These are phyloP conservation scores for Phymanthus crucifer DNA, from an alignment of 92 coral and sea anemone species.

Conservation along the genomic window DNA sequence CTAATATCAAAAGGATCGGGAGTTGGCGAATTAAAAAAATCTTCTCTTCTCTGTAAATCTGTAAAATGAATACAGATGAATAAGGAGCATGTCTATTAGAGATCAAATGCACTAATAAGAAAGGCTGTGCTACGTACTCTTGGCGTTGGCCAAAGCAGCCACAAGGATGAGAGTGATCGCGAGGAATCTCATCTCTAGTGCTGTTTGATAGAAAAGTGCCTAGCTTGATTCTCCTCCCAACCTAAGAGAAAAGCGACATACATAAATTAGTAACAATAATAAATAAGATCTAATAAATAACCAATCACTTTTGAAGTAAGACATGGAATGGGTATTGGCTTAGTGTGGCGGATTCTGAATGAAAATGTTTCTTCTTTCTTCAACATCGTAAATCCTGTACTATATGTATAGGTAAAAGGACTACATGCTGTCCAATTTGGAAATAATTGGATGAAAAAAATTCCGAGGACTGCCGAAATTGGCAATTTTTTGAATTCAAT, in stretches of 20 bases:
- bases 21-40: slow-evolving; percentile 24
- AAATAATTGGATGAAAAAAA: no score
- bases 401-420: no score
- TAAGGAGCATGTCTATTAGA: background rate
- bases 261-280: background rate
- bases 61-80: background rate
- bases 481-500: no score
- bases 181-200: slow-evolving; percentile 51
- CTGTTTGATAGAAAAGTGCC: slow-evolving; percentile 17
- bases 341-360: no score
- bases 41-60: slow-evolving; percentile 37
- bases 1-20: slow-evolving; percentile 14
- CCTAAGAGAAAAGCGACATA: background rate
- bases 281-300: no score
- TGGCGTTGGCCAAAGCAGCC: slow-evolving; percentile 39
- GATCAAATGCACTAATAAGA: background rate
- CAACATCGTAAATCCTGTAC: no score
- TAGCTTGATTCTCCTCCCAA: slow-evolving; percentile 31
- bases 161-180: slow-evolving; percentile 42
- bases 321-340: no score
- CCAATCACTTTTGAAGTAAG: no score
- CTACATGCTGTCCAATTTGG: no score
- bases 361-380: no score
- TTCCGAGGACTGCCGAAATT: no score
- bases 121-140: slow-evolving; percentile 19